Evolutionary conservation across 2,888 invertebrate species (phyloP).

Genomic region (Cosmorhoe ocellata): DNA sequence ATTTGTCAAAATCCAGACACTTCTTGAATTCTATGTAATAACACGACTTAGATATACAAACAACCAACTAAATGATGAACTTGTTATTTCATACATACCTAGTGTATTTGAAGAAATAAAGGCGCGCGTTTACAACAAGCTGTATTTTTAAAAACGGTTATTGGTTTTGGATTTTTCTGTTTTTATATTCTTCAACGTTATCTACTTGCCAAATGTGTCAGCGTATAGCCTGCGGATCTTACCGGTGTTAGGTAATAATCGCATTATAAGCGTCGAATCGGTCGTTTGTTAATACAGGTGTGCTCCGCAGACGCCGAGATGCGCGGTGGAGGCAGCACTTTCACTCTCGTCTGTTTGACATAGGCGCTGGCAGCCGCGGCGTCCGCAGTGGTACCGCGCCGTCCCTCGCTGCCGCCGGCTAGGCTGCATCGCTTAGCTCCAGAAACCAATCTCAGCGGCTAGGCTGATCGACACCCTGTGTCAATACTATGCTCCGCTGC

Average conservation of each 20-base stretch:
- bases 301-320: slow-evolving; percentile 58
- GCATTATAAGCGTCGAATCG: slow-evolving; percentile 47
- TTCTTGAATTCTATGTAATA: no score
- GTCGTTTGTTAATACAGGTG: slow-evolving; percentile 61
- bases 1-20: no score
- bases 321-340: slow-evolving; percentile 68
- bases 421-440: slow-evolving; percentile 38
- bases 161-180: no score
- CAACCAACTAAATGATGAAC: no score
- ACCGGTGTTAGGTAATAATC: slow-evolving; percentile 47
- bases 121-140: no score
- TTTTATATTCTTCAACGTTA: no score
- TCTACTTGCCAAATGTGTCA: slow-evolving; percentile 5
- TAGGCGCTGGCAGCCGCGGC: slow-evolving; percentile 37
- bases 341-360: slow-evolving; percentile 72
- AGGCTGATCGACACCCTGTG: slow-evolving; percentile 55
- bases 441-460: slow-evolving; percentile 33
- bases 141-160: no score
- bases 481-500: slow-evolving; percentile 63
- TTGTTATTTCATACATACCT: no score
- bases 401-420: slow-evolving; percentile 66
- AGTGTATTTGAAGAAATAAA: no score
- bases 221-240: slow-evolving; percentile 37
- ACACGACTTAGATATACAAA: no score
- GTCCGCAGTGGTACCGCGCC: slow-evolving; percentile 68